Evolutionary conservation across 1,140 invertebrate genomes (phyloP), one percentile per base, ranked within the genome.

Genomic region (Trichonephila inaurata): DNA sequence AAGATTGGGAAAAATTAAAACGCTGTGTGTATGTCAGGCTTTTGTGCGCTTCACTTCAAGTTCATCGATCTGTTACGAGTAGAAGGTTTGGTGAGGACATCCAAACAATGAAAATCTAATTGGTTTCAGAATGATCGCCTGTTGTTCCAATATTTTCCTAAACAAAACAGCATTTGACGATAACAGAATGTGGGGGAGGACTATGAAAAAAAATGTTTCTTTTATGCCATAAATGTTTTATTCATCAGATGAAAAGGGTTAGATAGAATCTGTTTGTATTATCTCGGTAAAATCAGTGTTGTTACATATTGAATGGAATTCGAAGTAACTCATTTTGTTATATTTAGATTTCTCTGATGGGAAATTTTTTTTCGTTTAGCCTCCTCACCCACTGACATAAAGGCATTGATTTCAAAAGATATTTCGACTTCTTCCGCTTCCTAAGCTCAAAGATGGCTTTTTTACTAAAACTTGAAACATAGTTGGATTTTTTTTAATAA

Each of bases 41-140:
- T 69, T 40, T 77, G 72, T 77, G 72, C 24, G 83, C 44, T 61
- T 58, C 51, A 12, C 83, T 85, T 85, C 83, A 60, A 58, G 82
- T 85, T 85, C 82, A 61, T 60, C 82, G 83, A 61, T 85, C 83
- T 85, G 24, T 85, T 10, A 12, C 44, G 24, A 85, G 83, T 85
- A 60, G 83, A 85, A 58, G 28, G 58, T 58, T 8, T 60, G 28
- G 51, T n/a, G 12, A 5, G 66, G 3, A 16, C 72, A 81, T 24
- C 33, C 28, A 60, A 28, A 61, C 83, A 60, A 85, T 77, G 72
- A 77, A 77, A 77, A 40, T 21, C 83, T 85, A 85, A 85, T 85
- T 85, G 83, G 83, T 61, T 85, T 51, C 51, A 85, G 83, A 85
- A 85, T 85, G 24, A 51, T 21, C 0, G 58, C 60, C 51, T 28